Evolutionary conservation across 2,113 vertebrate genomes (phyloP).

Genomic region (Bujurquina vittata): DNA sequence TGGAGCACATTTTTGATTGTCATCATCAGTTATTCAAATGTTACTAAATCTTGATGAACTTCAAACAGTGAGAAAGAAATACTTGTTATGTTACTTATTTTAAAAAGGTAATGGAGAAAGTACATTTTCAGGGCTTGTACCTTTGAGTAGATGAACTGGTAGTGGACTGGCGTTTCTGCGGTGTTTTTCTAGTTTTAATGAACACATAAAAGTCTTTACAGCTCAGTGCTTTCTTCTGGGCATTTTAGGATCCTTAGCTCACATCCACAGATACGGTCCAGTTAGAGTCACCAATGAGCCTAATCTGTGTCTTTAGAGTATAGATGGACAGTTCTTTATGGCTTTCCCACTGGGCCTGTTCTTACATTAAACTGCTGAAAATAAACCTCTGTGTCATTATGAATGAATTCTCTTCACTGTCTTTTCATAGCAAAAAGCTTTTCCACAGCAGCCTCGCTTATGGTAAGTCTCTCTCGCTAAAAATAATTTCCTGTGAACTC

Average conservation of each 20-base stretch:
- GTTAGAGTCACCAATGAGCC: background rate
- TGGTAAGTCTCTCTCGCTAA: constrained; percentile 58
- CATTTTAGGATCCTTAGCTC: background rate
- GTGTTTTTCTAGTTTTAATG: background rate
- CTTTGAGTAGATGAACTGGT: background rate
- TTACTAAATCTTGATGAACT: background rate
- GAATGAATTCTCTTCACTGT: constrained; percentile 13
- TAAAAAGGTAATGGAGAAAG: background rate
- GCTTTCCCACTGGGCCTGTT: constrained; percentile 6
- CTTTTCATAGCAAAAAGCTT: background rate
- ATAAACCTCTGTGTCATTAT: constrained; percentile 18
- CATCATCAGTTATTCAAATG: background rate
- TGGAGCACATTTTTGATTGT: background rate
- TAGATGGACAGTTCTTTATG: constrained; percentile 1
- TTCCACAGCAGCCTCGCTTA: constrained; percentile 21
- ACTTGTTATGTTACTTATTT: background rate
- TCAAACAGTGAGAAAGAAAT: background rate
- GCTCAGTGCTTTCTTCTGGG: background rate
- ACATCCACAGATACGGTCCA: background rate
- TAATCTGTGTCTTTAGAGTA: background rate
- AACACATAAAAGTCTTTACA: background rate
- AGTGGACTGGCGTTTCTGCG: background rate
- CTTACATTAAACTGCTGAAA: background rate
- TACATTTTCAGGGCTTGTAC: background rate
- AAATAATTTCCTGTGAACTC: constrained; percentile 77